Conservation (phyloP, 2,797 vertebrate genomes). For the Malurus leucopterus region DNA sequence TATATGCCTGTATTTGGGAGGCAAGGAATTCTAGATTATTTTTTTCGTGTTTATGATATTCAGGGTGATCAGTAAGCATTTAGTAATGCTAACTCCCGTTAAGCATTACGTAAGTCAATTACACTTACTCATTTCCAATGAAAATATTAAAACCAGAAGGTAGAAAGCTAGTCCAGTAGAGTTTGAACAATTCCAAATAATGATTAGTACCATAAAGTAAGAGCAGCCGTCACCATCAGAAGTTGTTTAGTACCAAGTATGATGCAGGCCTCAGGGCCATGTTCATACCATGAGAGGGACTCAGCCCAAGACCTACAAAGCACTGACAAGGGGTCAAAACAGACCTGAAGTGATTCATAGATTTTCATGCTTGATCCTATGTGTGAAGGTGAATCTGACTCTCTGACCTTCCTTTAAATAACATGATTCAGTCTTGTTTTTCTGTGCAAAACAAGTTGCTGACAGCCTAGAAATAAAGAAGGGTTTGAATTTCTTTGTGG, state of each 20-base stretch:
- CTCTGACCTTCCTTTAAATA: neutral
- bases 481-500: neutral
- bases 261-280: neutral
- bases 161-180: neutral
- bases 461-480: neutral
- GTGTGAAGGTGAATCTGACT: neutral
- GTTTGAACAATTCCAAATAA: neutral
- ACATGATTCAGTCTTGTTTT: neutral
- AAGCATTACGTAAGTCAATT: neutral
- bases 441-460: neutral
- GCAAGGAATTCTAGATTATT: neutral
- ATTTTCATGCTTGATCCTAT: neutral
- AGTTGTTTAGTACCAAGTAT: neutral
- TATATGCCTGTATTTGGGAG: neutral
- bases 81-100: neutral
- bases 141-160: constrained; percentile 17
- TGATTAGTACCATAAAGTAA: neutral
- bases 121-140: neutral
- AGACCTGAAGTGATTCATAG: neutral
- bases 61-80: neutral
- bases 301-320: neutral
- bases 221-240: neutral
- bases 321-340: neutral
- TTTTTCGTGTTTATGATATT: neutral
- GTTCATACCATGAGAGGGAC: neutral